phyloP scores from a whole-genome alignment of 1,140 invertebrate species.

The Dreissena rostriformis region DNA sequence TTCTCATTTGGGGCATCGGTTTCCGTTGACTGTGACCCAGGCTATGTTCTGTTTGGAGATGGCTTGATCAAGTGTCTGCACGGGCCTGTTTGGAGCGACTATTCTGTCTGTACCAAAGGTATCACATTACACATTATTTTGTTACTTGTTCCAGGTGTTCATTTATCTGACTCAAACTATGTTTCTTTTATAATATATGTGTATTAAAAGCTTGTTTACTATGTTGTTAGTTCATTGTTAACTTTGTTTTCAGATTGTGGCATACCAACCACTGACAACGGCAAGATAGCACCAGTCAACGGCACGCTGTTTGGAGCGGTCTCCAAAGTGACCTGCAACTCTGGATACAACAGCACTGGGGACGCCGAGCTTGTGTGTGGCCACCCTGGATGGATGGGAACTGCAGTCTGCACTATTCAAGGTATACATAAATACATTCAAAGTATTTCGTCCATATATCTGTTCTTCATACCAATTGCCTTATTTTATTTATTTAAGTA shows the following conservation, averaged over 20 bases:
- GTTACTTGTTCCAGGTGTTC: too few species aligned
- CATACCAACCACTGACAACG: not conserved
- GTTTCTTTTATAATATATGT: not conserved
- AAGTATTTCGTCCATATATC: too few species aligned
- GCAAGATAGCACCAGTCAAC: not conserved
- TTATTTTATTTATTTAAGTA: too few species aligned
- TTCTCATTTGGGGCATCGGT: not conserved
- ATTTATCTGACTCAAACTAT: not conserved
- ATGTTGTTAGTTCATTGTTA: not conserved
- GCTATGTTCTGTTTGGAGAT: slow-evolving; percentile 10
- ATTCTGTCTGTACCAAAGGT: not conserved
- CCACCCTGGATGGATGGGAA: not conserved
- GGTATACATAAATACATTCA: not conserved
- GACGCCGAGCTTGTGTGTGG: not conserved
- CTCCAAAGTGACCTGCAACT: not conserved
- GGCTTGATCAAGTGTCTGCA: not conserved
- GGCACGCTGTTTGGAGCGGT: not conserved
- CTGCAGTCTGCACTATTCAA: slow-evolving; percentile 2
- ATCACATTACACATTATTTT: not conserved
- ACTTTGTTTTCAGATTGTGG: slow-evolving; percentile 20
- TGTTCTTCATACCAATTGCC: too few species aligned
- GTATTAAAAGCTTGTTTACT: not conserved
- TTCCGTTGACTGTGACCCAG: not conserved
- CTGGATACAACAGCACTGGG: not conserved
- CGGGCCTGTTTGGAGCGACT: not conserved